Conservation (phyloP, 2,113 vertebrate species). For the Lagopus muta region DNA sequence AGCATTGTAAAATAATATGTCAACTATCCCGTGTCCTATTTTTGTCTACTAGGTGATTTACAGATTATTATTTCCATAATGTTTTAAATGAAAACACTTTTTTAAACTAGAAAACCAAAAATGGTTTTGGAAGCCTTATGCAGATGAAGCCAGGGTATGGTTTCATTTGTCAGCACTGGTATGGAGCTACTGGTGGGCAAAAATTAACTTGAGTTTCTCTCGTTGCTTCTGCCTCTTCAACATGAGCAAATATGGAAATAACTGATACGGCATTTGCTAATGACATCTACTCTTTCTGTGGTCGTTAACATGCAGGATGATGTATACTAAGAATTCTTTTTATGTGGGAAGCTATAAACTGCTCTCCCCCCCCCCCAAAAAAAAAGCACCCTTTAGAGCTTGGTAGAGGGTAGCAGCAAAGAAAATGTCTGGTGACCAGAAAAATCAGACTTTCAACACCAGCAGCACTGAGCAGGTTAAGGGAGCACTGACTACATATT, state of each 20-base stretch:
- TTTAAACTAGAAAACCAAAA: neutral
- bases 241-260: neutral
- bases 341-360: neutral
- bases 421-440: neutral
- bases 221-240: neutral
- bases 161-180: neutral
- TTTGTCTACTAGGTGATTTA: neutral
- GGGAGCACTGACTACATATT: neutral
- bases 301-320: neutral
- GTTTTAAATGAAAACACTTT: neutral
- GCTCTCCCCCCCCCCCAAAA: neutral
- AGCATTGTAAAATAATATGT: neutral
- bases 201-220: neutral
- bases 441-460: neutral
- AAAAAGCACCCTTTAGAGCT: neutral
- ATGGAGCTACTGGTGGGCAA: neutral
- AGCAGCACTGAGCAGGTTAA: neutral
- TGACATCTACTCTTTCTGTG: neutral
- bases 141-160: neutral
- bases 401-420: neutral
- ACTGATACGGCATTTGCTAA: neutral
- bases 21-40: neutral
- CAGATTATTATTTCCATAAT: neutral
- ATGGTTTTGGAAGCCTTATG: neutral
- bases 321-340: constrained; percentile 14